These are phyloP conservation scores for Mormyrops boulengeri DNA, from an alignment of 2,797 vertebrate species.

Conservation along the genomic window DNA sequence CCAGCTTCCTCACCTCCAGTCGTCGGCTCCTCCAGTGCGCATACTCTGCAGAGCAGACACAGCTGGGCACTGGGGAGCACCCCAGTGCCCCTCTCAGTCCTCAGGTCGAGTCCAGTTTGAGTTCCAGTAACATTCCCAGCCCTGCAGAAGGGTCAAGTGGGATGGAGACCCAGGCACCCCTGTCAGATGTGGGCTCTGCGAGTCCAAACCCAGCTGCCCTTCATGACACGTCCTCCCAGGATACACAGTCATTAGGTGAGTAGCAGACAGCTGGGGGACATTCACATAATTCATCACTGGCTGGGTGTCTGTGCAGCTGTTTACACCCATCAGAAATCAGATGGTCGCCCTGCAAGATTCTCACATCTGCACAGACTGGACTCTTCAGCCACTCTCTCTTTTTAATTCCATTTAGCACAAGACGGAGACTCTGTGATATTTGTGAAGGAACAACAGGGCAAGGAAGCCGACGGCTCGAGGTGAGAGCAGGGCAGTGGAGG, in stretches of 20 bases:
- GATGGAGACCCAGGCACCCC: conserved; percentile 40
- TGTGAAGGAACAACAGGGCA: conserved; percentile 76
- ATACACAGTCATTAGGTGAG: conserved; percentile 67
- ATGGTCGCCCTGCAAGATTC: neutral
- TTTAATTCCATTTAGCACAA: conserved; percentile 48
- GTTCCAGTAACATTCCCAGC: conserved; percentile 62
- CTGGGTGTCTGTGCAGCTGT: neutral
- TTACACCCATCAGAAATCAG: neutral
- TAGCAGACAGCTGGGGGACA: neutral
- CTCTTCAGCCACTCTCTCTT: neutral
- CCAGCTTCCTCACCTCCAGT: conserved; percentile 64
- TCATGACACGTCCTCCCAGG: conserved; percentile 64
- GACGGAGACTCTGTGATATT: conserved; percentile 85
- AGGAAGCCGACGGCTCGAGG: conserved; percentile 68
- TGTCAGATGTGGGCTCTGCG: conserved; percentile 41
- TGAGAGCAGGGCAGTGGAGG: conserved; percentile 37
- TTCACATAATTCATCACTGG: neutral
- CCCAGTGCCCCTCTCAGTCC: conserved; percentile 56
- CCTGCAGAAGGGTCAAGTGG: conserved; percentile 47
- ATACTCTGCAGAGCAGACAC: conserved; percentile 48
- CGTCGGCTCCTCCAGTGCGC: conserved; percentile 49
- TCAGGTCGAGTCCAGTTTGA: conserved; percentile 50
- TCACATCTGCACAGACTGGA: neutral
- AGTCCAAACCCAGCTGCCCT: conserved; percentile 54
- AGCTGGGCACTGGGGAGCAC: conserved; percentile 48